phyloP scores from a whole-genome alignment of 2,797 vertebrate genomes.

The Monodelphis domestica region DNA sequence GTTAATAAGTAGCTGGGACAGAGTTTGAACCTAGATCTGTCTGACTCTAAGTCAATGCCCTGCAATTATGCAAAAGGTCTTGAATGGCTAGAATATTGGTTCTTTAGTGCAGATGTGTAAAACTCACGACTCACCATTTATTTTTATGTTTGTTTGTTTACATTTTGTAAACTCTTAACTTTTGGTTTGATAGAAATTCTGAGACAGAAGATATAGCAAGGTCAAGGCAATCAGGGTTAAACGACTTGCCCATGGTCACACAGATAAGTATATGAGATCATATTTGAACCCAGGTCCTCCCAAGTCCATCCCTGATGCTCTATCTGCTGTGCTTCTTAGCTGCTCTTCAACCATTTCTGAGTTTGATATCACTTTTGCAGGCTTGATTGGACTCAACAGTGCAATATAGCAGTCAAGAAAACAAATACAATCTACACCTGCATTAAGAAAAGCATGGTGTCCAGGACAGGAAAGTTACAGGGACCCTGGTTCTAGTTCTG shows the following conservation, averaged over 20 bases:
- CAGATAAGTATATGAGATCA: too few species aligned
- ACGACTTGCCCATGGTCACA: too few species aligned
- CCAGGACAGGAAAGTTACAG: background rate
- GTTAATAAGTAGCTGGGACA: background rate
- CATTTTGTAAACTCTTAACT: too few species aligned
- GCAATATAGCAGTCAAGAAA: background rate
- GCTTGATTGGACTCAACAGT: background rate
- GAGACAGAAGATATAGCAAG: too few species aligned
- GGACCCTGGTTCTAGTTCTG: background rate
- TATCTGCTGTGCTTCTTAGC: too few species aligned
- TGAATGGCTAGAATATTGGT: background rate
- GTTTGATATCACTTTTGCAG: background rate
- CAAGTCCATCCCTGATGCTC: too few species aligned
- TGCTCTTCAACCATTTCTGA: background rate
- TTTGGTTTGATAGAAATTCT: too few species aligned
- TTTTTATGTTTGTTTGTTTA: too few species aligned
- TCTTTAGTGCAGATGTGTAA: background rate
- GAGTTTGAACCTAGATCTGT: background rate
- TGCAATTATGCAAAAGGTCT: background rate
- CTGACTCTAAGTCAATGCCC: background rate
- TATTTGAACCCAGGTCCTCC: too few species aligned
- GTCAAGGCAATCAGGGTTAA: too few species aligned
- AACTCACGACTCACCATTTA: background rate
- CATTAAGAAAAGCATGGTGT: background rate
- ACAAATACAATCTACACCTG: background rate